phyloP scores from a whole-genome alignment of 1,140 invertebrate species.

The Pollicipes pollicipes region DNA sequence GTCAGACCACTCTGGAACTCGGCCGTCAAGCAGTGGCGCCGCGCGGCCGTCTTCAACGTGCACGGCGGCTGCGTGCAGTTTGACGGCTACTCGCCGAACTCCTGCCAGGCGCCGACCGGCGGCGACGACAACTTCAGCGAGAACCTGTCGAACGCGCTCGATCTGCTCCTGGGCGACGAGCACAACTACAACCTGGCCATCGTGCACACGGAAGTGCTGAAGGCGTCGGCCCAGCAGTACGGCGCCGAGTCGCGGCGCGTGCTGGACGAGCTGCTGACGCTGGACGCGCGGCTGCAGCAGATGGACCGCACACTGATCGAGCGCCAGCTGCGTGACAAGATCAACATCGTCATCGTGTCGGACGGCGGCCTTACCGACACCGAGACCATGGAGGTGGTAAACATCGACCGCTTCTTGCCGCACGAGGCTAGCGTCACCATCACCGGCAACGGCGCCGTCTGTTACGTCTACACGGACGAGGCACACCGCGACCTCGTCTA shows the following conservation, averaged over 20 bases:
- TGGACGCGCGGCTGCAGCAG: neutral
- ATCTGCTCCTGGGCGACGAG: neutral
- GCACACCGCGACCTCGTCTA: neutral
- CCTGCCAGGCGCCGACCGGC: neutral
- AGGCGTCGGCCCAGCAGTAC: neutral
- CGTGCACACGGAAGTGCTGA: constrained; percentile 1
- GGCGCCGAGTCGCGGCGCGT: neutral
- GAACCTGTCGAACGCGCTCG: neutral
- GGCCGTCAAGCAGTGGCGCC: neutral
- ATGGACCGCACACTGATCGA: neutral
- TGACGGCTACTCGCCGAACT: neutral
- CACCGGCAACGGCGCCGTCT: neutral
- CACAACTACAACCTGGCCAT: neutral
- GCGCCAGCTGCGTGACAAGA: neutral
- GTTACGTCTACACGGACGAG: neutral
- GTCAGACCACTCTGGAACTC: neutral
- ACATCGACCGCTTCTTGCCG: neutral
- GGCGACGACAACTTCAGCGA: neutral
- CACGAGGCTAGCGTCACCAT: neutral
- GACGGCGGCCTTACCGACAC: neutral
- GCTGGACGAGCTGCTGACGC: neutral
- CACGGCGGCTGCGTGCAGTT: neutral
- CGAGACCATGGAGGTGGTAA: neutral
- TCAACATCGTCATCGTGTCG: constrained; percentile 1
- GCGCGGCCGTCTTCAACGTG: neutral